phyloP scores from a whole-genome alignment of 2,888 invertebrate genomes.

The Melinopterus prodromus region DNA sequence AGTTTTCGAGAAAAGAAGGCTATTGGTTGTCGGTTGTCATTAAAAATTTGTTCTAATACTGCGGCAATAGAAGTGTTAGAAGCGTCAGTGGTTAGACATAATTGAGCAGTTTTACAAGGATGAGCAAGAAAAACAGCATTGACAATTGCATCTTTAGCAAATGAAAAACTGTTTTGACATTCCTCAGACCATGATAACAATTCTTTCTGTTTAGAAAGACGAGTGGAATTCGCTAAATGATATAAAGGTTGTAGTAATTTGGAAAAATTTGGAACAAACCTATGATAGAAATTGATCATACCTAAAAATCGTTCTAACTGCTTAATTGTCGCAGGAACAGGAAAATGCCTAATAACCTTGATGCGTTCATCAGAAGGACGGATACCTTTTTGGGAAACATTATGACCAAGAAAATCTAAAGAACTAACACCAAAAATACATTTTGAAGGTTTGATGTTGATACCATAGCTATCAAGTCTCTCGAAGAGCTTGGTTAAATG shows the following conservation, averaged over 20 bases:
- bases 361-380: background rate
- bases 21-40: slow-evolving; percentile 50
- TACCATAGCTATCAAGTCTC: slow-evolving; percentile 7
- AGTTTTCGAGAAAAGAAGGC: slow-evolving; percentile 55
- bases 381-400: background rate
- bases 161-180: background rate
- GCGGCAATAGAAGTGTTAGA: no score
- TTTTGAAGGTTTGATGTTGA: background rate
- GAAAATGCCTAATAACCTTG: background rate
- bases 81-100: slow-evolving; percentile 53
- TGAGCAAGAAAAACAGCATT: slow-evolving; percentile 38
- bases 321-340: slow-evolving; percentile 8
- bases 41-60: slow-evolving; percentile 36
- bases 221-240: background rate
- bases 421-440: slow-evolving; percentile 1
- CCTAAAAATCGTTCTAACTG: background rate
- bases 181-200: slow-evolving; percentile 6
- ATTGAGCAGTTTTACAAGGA: slow-evolving; percentile 41
- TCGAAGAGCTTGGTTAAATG: background rate
- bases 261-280: background rate
- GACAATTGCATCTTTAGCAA: slow-evolving; percentile 35
- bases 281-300: slow-evolving; percentile 29
- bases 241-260: background rate
- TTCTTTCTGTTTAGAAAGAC: background rate
- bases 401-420: background rate